A percentile compares a stretch with the other conserved stretches of the same genome.
Evolutionary conservation across 53 echinoderm and acorn worm genomes (phyloP).

Genomic region (Echinometra lucunter): DNA sequence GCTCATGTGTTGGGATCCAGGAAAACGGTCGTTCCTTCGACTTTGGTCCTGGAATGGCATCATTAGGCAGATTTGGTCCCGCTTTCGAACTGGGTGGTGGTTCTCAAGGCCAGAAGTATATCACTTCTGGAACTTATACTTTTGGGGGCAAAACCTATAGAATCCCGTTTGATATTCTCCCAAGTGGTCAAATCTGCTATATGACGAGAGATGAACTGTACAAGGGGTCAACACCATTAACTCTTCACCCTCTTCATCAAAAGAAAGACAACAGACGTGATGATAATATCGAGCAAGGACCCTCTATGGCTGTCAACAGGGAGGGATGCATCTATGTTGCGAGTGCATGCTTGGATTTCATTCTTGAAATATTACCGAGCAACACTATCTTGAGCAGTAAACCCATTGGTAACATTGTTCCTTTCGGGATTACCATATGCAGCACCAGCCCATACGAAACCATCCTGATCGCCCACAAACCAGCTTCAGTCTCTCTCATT

Average conservation of each 20-base stretch:
- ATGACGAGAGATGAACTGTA: background rate
- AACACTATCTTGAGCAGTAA: no score
- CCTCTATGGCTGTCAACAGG: background rate
- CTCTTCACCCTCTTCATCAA: background rate
- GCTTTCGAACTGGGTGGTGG: no score
- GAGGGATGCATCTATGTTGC: background rate
- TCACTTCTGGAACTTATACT: no score
- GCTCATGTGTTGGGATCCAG: background rate
- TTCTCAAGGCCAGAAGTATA: no score
- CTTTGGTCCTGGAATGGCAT: no score
- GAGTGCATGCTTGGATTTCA: background rate
- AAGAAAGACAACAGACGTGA: background rate
- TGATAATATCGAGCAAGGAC: background rate
- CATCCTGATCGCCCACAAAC: constrained; percentile 16
- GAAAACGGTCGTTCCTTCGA: fast-evolving
- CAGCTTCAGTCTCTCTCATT: constrained; percentile 17
- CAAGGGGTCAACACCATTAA: background rate
- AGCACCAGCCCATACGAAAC: background rate
- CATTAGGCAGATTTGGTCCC: no score
- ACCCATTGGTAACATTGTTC: background rate
- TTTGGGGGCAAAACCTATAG: background rate
- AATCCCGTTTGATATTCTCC: background rate
- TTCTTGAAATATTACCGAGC: background rate
- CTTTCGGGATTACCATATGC: background rate
- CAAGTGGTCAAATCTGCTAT: background rate